These are phyloP conservation scores for Cartodere bifasciata DNA, from an alignment of 2,888 invertebrate genomes.

Conservation along the genomic window DNA sequence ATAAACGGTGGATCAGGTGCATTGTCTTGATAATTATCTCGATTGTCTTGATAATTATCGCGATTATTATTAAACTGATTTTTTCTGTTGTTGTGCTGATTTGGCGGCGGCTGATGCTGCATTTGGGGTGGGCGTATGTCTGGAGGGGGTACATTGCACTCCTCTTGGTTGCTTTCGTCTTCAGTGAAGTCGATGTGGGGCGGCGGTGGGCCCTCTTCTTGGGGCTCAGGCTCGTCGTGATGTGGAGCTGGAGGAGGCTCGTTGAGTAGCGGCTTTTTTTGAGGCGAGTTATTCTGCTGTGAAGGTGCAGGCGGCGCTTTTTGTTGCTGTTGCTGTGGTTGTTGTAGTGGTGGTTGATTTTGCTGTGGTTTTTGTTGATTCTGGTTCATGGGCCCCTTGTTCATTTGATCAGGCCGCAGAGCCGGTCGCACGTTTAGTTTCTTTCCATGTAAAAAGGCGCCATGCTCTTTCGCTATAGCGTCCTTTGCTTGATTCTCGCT, in stretches of 20 bases:
- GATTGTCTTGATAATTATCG: constrained; percentile 7
- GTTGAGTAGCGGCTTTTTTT: constrained; percentile 1
- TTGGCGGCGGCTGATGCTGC: no score
- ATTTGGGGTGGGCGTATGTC: no score
- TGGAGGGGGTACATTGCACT: no score
- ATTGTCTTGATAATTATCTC: constrained; percentile 8
- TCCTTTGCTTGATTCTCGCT: constrained; percentile 59
- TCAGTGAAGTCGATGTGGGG: not conserved
- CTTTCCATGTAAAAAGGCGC: constrained; percentile 57
- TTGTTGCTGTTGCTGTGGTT: not conserved
- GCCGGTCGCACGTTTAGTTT: constrained; percentile 53
- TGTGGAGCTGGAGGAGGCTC: constrained; percentile 6
- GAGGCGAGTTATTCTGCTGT: constrained; percentile 6
- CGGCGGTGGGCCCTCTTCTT: constrained; percentile 6
- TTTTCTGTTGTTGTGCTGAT: not conserved
- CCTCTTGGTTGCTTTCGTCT: no score
- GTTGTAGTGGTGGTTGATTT: constrained; percentile 9
- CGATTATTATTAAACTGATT: not conserved
- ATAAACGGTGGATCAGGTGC: constrained; percentile 6
- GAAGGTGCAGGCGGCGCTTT: constrained; percentile 2
- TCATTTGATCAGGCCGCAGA: no score
- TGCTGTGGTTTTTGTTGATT: constrained; percentile 4
- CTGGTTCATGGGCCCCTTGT: constrained; percentile 28
- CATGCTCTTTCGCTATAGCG: constrained; percentile 61
- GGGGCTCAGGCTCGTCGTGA: constrained; percentile 5